Evolutionary conservation across 2,797 vertebrate genomes (phyloP), one percentile per base, ranked within the genome.

Genomic region (Crypturellus tataupa): DNA sequence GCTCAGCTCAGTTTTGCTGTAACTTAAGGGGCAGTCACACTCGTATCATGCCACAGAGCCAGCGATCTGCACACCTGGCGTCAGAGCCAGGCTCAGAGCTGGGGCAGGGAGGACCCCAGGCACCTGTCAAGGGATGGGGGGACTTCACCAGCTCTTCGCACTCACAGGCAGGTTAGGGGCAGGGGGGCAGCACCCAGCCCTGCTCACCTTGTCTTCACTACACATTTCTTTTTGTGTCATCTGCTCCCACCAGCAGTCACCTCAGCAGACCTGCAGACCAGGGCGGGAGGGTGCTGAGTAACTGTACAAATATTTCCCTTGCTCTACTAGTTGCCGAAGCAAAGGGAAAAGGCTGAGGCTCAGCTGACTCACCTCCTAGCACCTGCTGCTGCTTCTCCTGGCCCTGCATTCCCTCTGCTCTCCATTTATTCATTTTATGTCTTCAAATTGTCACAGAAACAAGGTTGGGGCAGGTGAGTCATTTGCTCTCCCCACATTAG

Each of bases 261-360:
- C 68, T 40, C 68, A 29, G 19, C 5, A 4, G 14, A 23, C 31
- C 31, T 49, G 58, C 20, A 42, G 58, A 8, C 6, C 6, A 1
- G 1, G 25, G 2, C 5, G 29, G 0, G 2, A 47, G 31, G 21
- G 31, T 1, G 2, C 67, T 27, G 58, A 62, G 9, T 4, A 63
- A 27, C 12, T 24, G 21, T 71, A 25, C 10, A 1, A 29, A 12
- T 1, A 7, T 19, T 14, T 39, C n/a, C 39, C 35, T 47, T 3
- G 0, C 53, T 35, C 59, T 5, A 9, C 25, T 18, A 15, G 62
- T 10, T 40, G 3, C 0, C 37, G 11, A 23, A 63, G 60, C 46
- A 42, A 31, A 59, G 72, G 53, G 87, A 19, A 2, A 2, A 63
- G 51, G 77, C 55, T 40, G 51, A 44, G 73, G 31, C 62, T 51